Evolutionary conservation across 2,888 invertebrate species (phyloP), one percentile per base, ranked within the genome.

Genomic region (Apodemia hepburni): DNA sequence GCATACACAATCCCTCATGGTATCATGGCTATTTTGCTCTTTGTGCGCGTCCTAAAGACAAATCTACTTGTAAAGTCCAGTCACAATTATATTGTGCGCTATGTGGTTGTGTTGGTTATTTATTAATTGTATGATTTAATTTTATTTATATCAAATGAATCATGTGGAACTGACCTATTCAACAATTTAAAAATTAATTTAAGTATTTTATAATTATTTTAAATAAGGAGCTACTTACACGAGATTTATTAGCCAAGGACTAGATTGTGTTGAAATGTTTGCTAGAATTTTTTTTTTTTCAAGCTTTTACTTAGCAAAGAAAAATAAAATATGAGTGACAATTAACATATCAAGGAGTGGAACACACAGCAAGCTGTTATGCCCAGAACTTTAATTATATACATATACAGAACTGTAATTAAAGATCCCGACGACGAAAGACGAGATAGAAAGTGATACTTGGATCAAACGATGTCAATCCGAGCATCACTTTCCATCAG

Each of bases 101-200:
- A 81, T 78, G 79, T 77, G 88, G 87, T 90, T 90, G 90, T 90
- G 89, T 89, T 87, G 83, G 78, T 86, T 87, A 89, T 89, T 90
- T 89, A 87, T 88, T 88, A 45, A 42, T 42, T 83, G 76, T 84
- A 83, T 87, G 82, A 84, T 84, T 88, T 84, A 73, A 66, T 80
- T 83, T 84, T 87, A 85, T 87, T 87, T 86, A 86, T 87, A 84
- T 80, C 79, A 84, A 86, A 87, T 70, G 66, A 63, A 65, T 64
- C 64, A 62, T 67, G 64, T 65, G 66, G 64, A 64, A 65, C 61
- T 68, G 67, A 67, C 64, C 62, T 66, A 65, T 62, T 65, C 66
- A 66, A 68, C 66, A 68, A 69, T 66, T 63, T 58, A 33, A 33
- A 57, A 49, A 58, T 58, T n/a, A 22, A 22, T 22, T 22, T 22